Evolutionary conservation across 2,888 invertebrate species (phyloP), one percentile per base, ranked within the genome.

Genomic region (Scrobipalpa atriplicella): DNA sequence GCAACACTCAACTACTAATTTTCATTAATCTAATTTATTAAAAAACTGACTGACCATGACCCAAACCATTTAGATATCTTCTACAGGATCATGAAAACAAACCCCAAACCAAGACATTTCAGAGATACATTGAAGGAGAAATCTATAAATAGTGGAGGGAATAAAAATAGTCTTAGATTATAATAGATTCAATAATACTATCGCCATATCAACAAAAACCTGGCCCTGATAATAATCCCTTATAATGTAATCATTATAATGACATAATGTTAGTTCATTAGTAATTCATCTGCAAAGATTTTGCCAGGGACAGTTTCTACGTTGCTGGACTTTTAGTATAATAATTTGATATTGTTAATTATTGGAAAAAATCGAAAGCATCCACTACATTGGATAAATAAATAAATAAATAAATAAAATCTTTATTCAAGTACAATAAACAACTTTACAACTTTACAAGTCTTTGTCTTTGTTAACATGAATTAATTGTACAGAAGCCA

Each of bases 101-200:
- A 29, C 2, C 5, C 29, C 29, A 47, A 47, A 47, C 47, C 1
- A 16, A 16, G 7, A 47, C 11, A 47, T 16, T 47, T 10, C 5
- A 5, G 29, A 29, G 29, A 29, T 47, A 16, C 16, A 13, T 43
- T 66, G 78, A 80, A 78, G 81, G 79, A 75, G 75, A 73, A 74
- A 73, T 84, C 77, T 88, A 86, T 79, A 82, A 73, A 77, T 86
- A 90, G 84, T 90, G 90, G 90, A 90, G 89, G 90, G 89, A 86
- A 84, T 89, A 79, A 82, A 18, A 78, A 83, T 85, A 89, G 85
- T 89, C 87, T 87, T 86, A 85, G 76, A 85, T 84, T 78, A 78
- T 80, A 81, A 79, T 79, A 73, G 71, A 67, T 29, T 29, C 29
- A 29, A 29, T 29, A 29, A 29, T n/a, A 29, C 5, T 29, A 29